phyloP scores from a whole-genome alignment of 2,113 vertebrate genomes.

The Coptodon rendalli region DNA sequence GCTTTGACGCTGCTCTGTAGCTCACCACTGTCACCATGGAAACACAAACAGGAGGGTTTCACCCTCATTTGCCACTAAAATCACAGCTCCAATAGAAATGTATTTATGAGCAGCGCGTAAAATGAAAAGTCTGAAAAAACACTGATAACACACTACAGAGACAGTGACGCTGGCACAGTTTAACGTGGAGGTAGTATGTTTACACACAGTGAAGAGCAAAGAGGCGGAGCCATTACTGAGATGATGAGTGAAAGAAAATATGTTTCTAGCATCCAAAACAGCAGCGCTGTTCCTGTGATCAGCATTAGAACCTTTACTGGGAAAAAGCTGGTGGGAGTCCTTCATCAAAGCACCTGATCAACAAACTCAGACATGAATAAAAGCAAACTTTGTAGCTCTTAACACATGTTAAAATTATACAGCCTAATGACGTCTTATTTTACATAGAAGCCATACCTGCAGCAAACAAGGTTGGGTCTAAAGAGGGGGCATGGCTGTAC shows the following conservation, averaged over 20 bases:
- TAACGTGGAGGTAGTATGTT: accelerated
- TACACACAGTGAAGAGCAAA: neutral
- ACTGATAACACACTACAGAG: neutral
- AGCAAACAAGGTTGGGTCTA: no score
- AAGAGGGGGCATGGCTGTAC: no score
- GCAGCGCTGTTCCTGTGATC: neutral
- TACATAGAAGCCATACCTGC: no score
- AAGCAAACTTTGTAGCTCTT: neutral
- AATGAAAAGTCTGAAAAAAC: neutral
- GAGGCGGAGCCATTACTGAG: neutral
- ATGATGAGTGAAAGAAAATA: neutral
- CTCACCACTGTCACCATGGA: neutral
- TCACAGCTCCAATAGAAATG: neutral
- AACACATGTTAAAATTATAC: neutral
- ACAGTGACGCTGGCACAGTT: neutral
- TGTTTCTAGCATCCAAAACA: neutral
- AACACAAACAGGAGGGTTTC: neutral
- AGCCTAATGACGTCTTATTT: no score
- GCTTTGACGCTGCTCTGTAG: neutral
- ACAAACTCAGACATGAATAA: neutral
- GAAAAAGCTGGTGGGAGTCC: neutral
- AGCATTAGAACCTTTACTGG: neutral
- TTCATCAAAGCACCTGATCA: neutral
- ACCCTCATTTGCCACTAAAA: neutral
- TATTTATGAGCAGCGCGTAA: neutral